Percentiles rank a stretch among this genome's conserved stretches.
phyloP scores from a whole-genome alignment of 1,140 invertebrate genomes.

The Listronotus oregonensis region DNA sequence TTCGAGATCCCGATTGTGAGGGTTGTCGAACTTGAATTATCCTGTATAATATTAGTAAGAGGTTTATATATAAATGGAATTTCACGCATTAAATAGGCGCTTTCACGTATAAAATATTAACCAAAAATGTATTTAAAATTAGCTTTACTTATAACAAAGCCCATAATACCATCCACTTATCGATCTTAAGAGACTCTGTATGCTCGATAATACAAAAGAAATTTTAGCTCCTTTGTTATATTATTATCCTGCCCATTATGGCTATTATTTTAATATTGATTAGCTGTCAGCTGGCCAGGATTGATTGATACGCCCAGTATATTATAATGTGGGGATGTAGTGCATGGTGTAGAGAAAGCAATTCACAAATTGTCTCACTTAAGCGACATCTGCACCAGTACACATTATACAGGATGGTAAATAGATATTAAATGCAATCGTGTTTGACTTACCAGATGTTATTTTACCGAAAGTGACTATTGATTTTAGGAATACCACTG shows the following conservation, averaged over 20 bases:
- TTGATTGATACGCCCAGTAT: constrained; percentile 35
- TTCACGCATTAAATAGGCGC: constrained; percentile 5
- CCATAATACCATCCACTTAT: constrained; percentile 15
- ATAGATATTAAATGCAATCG: too few species aligned
- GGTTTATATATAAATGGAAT: neutral
- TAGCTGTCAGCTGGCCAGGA: constrained; percentile 25
- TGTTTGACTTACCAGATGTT: too few species aligned
- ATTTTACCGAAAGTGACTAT: too few species aligned
- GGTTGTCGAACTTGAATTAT: too few species aligned
- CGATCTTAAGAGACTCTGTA: constrained; percentile 30
- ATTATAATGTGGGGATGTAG: constrained; percentile 31
- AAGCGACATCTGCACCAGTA: constrained; percentile 24
- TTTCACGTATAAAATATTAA: constrained; percentile 3
- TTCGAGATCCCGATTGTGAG: too few species aligned
- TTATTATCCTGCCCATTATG: constrained; percentile 31
- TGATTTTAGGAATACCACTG: too few species aligned
- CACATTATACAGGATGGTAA: constrained; percentile 5
- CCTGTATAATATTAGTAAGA: neutral
- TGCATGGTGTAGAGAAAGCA: constrained; percentile 25
- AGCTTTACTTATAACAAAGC: constrained; percentile 17
- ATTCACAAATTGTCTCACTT: constrained; percentile 33
- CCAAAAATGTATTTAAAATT: constrained; percentile 9
- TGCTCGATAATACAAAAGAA: constrained; percentile 28
- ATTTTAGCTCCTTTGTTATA: constrained; percentile 33
- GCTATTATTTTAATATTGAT: constrained; percentile 36